These are phyloP conservation scores for Pocota personata DNA, from an alignment of 2,888 invertebrate genomes.

Conservation along the genomic window DNA sequence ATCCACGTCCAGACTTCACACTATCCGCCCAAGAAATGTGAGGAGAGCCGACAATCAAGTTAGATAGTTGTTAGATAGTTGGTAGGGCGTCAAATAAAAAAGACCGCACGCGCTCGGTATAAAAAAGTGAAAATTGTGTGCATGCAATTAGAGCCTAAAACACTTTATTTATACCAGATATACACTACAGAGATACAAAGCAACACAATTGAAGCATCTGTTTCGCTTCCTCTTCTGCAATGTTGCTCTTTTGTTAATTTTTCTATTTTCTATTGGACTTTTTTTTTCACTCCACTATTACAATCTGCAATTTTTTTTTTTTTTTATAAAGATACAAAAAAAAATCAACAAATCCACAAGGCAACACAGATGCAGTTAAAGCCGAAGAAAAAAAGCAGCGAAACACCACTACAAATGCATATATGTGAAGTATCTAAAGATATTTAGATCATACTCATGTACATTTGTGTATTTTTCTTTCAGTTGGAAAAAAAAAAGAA, in stretches of 20 bases:
- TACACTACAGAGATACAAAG: neutral
- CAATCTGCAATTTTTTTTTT: constrained; percentile 9
- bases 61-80: constrained; percentile 1
- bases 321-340: neutral
- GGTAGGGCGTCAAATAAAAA: constrained; percentile 3
- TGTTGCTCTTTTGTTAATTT: neutral
- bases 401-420: constrained; percentile 52
- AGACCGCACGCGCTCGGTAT: constrained; percentile 6
- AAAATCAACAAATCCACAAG: constrained; percentile 30
- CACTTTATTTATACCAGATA: constrained; percentile 9
- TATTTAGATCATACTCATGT: constrained; percentile 66
- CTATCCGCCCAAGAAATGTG: constrained; percentile 12
- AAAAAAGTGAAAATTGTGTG: constrained; percentile 20
- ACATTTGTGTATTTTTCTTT: constrained; percentile 53
- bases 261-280: constrained; percentile 4
- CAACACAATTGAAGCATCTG: constrained; percentile 43
- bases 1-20: constrained; percentile 35
- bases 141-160: constrained; percentile 34
- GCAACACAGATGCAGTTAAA: constrained; percentile 63
- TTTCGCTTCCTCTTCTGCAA: constrained; percentile 18
- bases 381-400: constrained; percentile 19
- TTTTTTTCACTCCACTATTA: constrained; percentile 26
- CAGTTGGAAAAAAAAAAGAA: constrained; percentile 13
- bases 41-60: neutral
- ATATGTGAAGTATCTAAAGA: constrained; percentile 47